Conservation (phyloP, 2,888 invertebrate species). For the Caenorhabditis japonica region DNA sequence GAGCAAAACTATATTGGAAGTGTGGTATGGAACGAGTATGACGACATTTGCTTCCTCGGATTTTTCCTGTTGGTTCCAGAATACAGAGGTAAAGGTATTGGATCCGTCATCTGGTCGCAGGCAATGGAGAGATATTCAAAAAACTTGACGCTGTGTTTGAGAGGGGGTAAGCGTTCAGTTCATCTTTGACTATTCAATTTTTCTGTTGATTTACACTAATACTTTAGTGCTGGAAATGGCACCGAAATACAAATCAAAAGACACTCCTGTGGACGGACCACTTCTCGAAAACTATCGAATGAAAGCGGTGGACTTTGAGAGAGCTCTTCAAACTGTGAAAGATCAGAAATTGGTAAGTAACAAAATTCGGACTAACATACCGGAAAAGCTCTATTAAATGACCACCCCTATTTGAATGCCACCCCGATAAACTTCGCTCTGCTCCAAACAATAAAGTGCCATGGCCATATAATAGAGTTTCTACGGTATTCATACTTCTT, state of each 20-base stretch:
- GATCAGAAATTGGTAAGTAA: slow-evolving; percentile 10
- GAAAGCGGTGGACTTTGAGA: slow-evolving; percentile 7
- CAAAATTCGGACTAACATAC: too few species aligned
- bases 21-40: slow-evolving; percentile 59
- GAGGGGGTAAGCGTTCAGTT: slow-evolving; percentile 37
- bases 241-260: slow-evolving; percentile 29
- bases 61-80: slow-evolving; percentile 47
- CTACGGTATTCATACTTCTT: too few species aligned
- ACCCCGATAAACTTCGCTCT: too few species aligned
- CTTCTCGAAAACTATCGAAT: slow-evolving; percentile 19
- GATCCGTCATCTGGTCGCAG: slow-evolving; percentile 43
- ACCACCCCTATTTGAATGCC: too few species aligned
- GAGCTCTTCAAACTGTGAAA: slow-evolving; percentile 3
- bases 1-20: slow-evolving; percentile 45
- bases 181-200: background rate
- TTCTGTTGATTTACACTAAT: too few species aligned
- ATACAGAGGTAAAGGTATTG: slow-evolving; percentile 53
- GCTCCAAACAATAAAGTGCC: too few species aligned
- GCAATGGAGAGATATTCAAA: slow-evolving; percentile 38
- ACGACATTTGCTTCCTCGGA: slow-evolving; percentile 51
- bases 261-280: slow-evolving; percentile 39
- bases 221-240: slow-evolving; percentile 43
- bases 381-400: too few species aligned
- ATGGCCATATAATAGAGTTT: too few species aligned
- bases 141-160: slow-evolving; percentile 32